Evolutionary conservation across 2,797 vertebrate species (phyloP), one percentile per base, ranked within the genome.

Genomic region (Sorex maritimensis): DNA sequence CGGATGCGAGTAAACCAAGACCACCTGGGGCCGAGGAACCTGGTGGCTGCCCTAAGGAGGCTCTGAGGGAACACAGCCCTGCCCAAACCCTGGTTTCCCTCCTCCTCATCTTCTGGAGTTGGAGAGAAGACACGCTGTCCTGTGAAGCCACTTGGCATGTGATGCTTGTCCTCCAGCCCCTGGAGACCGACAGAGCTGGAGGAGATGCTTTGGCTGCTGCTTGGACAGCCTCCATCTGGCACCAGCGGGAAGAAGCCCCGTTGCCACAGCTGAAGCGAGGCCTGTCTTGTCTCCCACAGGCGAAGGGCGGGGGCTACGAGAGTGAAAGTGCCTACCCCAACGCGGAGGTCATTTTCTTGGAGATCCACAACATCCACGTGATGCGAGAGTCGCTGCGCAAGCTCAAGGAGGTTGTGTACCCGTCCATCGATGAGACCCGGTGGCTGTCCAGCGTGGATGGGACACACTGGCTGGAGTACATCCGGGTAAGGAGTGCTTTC

Each of bases 311-410:
- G 55, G 99, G 99, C 0, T 99, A 98, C 67, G 99, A 99, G 96
- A 99, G 98, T 69, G 99, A 99, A 97, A 98, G 97, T 77, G 98
- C 99, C 97, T 99, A 99, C 93, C 98, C 98, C 38, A 99, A 99
- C 0, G 99, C 98, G 5, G 99, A 99, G 90, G 97, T 99, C 19
- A 98, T 98, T 82, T 99, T 99, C 90, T 96, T 99, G 97, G 99
- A 99, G 84, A 99, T 99, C 71, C 99, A 99, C 19, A 99, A 99
- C 92, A 99, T 99, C 38, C 99, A 99, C 0, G 99, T 99, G 61
- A 99, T 99, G 98, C 98, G 99, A 69, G 99, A 99, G 95, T 99
- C 99, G 8, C 98, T 99, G 79, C 98, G 99, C 34, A 99, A 99
- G 94, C 97, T 99, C 84, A 99, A 99, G 96, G 99, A 99, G 69